phyloP scores from a whole-genome alignment of 1,140 invertebrate species.

The Phymorhynchus buccinoides region DNA sequence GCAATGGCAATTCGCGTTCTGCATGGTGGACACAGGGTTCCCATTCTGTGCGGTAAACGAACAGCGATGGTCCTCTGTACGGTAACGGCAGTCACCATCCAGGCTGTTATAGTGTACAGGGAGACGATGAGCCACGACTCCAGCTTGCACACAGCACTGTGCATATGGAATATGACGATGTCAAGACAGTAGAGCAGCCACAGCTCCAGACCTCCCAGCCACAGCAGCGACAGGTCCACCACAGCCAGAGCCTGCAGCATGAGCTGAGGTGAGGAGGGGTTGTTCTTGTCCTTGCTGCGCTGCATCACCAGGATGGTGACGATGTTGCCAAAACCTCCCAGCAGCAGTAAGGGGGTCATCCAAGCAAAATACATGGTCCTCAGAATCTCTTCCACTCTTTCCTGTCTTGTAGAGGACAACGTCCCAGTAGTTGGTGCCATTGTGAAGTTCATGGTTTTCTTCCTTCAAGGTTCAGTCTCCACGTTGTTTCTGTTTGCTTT shows the following conservation, averaged over 20 bases:
- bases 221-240: background rate
- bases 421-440: too few species aligned
- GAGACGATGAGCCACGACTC: background rate
- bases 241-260: background rate
- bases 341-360: too few species aligned
- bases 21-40: background rate
- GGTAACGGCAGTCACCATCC: background rate
- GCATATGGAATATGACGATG: background rate
- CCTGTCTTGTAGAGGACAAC: too few species aligned
- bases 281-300: background rate
- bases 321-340: background rate
- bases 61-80: background rate
- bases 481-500: too few species aligned
- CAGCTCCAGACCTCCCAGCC: background rate
- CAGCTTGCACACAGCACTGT: background rate
- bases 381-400: too few species aligned
- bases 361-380: too few species aligned
- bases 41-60: background rate
- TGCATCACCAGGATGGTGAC: background rate
- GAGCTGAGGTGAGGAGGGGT: background rate
- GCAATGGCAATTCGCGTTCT: background rate
- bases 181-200: background rate
- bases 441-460: too few species aligned
- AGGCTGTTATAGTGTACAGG: background rate
- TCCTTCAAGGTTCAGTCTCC: too few species aligned